Evolutionary conservation across 2,888 invertebrate genomes (phyloP).

Genomic region (Carpatolechia fugitivella): DNA sequence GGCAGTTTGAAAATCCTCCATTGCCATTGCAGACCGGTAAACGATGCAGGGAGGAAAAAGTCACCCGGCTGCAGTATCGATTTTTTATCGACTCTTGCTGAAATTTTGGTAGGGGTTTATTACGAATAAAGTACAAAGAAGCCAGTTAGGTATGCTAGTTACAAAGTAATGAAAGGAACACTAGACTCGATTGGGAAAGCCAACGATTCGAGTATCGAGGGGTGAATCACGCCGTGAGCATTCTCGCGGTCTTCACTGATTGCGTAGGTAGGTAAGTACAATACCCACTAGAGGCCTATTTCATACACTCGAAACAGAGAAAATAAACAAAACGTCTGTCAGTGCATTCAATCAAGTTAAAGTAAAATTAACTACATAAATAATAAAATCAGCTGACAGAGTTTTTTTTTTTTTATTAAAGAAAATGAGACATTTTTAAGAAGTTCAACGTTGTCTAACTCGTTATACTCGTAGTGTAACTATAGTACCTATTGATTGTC

Average conservation of each 20-base stretch:
- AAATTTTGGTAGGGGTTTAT: slow-evolving; percentile 45
- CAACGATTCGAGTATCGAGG: slow-evolving; percentile 31
- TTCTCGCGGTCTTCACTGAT: slow-evolving; percentile 23
- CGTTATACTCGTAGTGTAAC: too few species aligned
- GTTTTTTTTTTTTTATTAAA: too few species aligned
- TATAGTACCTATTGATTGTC: too few species aligned
- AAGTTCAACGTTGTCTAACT: too few species aligned
- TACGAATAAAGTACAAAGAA: slow-evolving; percentile 28
- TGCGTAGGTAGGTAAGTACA: neutral
- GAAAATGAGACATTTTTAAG: too few species aligned
- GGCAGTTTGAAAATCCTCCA: too few species aligned
- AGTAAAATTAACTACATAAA: too few species aligned
- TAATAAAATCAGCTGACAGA: too few species aligned
- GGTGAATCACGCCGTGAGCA: slow-evolving; percentile 49
- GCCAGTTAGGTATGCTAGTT: slow-evolving; percentile 9
- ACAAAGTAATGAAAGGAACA: slow-evolving; percentile 33
- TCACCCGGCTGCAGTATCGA: slow-evolving; percentile 49
- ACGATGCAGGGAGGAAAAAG: slow-evolving; percentile 57
- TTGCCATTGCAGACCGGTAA: slow-evolving; percentile 44
- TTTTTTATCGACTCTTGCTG: slow-evolving; percentile 47
- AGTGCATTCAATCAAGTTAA: slow-evolving; percentile 31
- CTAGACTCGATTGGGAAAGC: slow-evolving; percentile 32
- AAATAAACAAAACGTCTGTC: slow-evolving; percentile 51
- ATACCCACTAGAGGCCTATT: neutral
- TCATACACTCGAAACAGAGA: slow-evolving; percentile 23